phyloP scores from a whole-genome alignment of 2,797 vertebrate species.

The Psittacula derbiana region DNA sequence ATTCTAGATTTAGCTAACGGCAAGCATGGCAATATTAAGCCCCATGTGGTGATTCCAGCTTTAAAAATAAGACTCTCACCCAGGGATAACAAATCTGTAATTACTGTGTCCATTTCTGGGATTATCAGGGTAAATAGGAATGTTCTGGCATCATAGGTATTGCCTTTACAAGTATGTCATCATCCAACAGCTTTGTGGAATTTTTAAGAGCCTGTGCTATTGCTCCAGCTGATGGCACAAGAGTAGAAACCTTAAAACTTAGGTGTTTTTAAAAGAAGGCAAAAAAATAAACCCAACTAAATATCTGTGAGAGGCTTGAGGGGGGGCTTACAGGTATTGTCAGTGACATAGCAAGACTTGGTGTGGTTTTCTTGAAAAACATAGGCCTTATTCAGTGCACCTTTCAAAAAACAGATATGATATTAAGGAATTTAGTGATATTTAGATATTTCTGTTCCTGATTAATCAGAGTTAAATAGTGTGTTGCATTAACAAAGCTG shows the following conservation, averaged over 20 bases:
- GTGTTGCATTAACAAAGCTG: not conserved
- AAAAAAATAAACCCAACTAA: not conserved
- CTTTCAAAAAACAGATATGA: not conserved
- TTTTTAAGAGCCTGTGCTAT: not conserved
- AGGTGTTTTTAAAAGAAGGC: not conserved
- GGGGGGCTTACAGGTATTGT: not conserved
- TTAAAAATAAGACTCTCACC: not conserved
- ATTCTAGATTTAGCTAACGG: not conserved
- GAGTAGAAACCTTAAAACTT: not conserved
- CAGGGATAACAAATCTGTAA: not conserved
- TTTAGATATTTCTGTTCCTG: not conserved
- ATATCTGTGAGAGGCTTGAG: not conserved
- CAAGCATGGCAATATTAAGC: not conserved
- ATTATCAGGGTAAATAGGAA: not conserved
- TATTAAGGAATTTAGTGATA: not conserved
- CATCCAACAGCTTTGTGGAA: not conserved
- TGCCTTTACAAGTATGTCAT: not conserved
- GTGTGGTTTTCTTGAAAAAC: not conserved
- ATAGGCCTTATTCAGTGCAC: rapidly evolving
- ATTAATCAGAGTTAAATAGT: not conserved
- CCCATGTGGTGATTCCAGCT: not conserved
- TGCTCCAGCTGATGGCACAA: not conserved
- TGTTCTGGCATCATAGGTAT: not conserved
- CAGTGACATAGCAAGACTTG: not conserved
- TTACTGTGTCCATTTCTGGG: not conserved